Evolutionary conservation across 2,888 invertebrate species (phyloP).

Genomic region (Andrena fulva): DNA sequence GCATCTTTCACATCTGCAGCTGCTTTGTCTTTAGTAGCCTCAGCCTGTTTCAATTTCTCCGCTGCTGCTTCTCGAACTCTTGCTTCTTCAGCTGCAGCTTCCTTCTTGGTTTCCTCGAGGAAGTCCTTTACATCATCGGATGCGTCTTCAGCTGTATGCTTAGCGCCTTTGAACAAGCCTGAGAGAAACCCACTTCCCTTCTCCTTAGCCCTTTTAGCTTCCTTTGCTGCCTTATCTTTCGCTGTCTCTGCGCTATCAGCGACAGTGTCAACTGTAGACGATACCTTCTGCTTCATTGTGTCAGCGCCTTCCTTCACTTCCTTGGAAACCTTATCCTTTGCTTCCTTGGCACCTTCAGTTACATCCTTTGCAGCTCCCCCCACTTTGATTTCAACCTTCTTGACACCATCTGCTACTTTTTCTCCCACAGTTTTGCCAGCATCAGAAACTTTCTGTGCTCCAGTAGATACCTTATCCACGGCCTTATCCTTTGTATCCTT

Average conservation of each 20-base stretch:
- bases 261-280: constrained; percentile 70
- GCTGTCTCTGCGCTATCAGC: constrained; percentile 84
- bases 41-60: constrained; percentile 67
- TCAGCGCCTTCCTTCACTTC: constrained; percentile 79
- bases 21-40: constrained; percentile 49
- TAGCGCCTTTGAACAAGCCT: constrained; percentile 73
- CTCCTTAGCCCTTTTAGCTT: constrained; percentile 65
- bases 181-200: constrained; percentile 70
- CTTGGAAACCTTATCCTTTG: constrained; percentile 72
- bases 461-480: constrained; percentile 45
- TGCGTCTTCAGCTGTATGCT: constrained; percentile 69
- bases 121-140: constrained; percentile 82
- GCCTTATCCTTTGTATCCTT: constrained; percentile 64
- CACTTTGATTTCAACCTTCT: constrained; percentile 66
- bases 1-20: constrained; percentile 53
- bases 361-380: neutral
- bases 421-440: constrained; percentile 86
- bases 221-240: constrained; percentile 43
- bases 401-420: constrained; percentile 43
- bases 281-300: constrained; percentile 60
- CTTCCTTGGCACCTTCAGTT: constrained; percentile 10
- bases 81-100: constrained; percentile 49
- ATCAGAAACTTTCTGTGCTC: constrained; percentile 73
- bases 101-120: constrained; percentile 84
- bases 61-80: constrained; percentile 84